A percentile compares a stretch with the other conserved stretches of the same genome.
These are phyloP conservation scores for Orthosia incerta DNA, from an alignment of 2,888 invertebrate genomes.

Conservation along the genomic window DNA sequence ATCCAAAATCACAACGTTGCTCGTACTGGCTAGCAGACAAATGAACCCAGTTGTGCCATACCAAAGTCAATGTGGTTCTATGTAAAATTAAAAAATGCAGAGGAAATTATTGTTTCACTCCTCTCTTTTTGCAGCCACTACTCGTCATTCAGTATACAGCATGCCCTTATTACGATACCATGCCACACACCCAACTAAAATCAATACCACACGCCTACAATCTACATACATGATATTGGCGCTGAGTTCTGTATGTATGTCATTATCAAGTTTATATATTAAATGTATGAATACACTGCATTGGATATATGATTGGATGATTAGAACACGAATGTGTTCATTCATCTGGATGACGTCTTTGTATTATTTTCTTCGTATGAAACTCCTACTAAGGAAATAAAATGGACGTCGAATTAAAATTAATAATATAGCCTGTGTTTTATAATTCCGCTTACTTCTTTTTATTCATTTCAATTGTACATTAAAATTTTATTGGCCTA, in stretches of 20 bases:
- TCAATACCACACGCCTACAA: constrained; percentile 34
- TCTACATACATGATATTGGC: not conserved
- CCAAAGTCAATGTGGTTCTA: no score
- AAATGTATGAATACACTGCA: not conserved
- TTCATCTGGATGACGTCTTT: not conserved
- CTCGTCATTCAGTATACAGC: constrained; percentile 20
- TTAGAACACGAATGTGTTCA: not conserved
- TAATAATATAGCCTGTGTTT: no score
- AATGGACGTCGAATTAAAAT: no score
- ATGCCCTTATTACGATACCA: constrained; percentile 39
- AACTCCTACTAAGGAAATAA: no score
- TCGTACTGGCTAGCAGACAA: no score
- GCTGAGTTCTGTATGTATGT: not conserved
- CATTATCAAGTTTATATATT: not conserved
- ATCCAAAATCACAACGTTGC: no score
- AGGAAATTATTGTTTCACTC: not conserved
- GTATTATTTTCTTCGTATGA: no score
- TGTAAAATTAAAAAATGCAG: not conserved
- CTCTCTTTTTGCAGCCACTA: constrained; percentile 24
- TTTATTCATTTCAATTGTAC: no score
- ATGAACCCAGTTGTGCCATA: no score
- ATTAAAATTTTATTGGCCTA: no score
- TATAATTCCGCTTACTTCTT: no score
- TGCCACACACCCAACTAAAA: constrained; percentile 28
- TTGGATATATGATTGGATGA: not conserved